Percentiles rank a stretch among this genome's conserved stretches.
Conservation (phyloP, 2,888 invertebrate genomes). For the Lycocerus yunnanus region DNA sequence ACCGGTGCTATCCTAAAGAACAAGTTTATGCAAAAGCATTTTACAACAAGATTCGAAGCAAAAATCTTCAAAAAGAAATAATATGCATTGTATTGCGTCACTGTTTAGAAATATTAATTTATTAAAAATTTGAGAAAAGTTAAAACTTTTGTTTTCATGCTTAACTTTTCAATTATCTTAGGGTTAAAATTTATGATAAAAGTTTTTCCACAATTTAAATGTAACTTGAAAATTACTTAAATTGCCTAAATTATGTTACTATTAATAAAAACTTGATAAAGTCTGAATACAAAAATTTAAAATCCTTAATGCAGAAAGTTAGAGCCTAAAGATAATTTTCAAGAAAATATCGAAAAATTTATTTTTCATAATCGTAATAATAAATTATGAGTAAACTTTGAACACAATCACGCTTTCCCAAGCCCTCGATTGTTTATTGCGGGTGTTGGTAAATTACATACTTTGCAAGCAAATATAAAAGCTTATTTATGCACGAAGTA, state of each 20-base stretch:
- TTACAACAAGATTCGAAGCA: too few relatives aligned
- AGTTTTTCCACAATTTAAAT: neutral
- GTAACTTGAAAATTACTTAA: neutral
- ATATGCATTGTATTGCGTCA: neutral
- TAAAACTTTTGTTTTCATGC: neutral
- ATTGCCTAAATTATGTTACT: neutral
- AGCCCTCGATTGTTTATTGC: neutral
- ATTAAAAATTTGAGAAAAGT: neutral
- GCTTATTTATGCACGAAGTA: neutral
- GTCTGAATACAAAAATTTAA: neutral
- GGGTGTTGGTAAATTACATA: neutral
- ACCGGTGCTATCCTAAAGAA: too few relatives aligned
- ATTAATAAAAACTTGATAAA: neutral
- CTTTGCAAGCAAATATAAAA: constrained; percentile 8
- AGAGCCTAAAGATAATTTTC: neutral
- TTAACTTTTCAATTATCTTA: neutral
- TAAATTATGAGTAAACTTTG: neutral
- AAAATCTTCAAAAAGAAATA: too few relatives aligned
- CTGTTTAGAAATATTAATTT: neutral
- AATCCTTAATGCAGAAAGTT: neutral
- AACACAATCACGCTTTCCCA: neutral
- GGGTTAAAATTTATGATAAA: neutral
- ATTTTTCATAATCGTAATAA: too few relatives aligned
- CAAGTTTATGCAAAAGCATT: too few relatives aligned
- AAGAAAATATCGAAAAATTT: neutral